Conservation (phyloP, 2,888 invertebrate genomes). For the Patella caerulea region DNA sequence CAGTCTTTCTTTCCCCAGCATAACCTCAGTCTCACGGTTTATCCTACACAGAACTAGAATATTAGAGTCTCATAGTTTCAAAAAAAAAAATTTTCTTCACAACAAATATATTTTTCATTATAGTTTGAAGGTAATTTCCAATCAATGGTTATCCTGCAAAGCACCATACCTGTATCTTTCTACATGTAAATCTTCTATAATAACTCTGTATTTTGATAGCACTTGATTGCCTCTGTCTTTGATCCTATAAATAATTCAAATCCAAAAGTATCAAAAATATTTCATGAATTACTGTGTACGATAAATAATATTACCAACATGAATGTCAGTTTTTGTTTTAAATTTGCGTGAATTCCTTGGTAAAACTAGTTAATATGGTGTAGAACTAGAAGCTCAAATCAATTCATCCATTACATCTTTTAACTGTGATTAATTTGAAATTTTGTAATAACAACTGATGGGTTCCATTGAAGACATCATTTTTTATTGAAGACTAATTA, state of each 20-base stretch:
- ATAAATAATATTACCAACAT: too few species aligned
- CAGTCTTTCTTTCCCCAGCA: too few species aligned
- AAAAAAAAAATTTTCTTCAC: too few species aligned
- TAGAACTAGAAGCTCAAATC: neutral
- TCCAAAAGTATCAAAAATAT: neutral
- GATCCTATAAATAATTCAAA: conserved; percentile 75
- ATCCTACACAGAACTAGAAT: neutral
- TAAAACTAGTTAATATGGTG: neutral
- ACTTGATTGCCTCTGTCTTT: conserved; percentile 82
- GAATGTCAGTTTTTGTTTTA: too few species aligned
- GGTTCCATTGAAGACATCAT: too few species aligned
- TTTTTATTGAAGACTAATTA: too few species aligned
- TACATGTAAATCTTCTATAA: conserved; percentile 58
- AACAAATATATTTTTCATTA: too few species aligned
- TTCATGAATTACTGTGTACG: too few species aligned
- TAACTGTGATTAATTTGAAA: neutral
- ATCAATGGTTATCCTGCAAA: too few species aligned
- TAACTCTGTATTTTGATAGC: conserved; percentile 82
- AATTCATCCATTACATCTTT: neutral
- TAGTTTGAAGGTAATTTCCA: too few species aligned
- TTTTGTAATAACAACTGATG: neutral
- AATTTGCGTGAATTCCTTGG: too few species aligned
- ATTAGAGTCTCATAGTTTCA: neutral
- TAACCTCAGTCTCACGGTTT: too few species aligned
- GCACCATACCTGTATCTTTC: conserved; percentile 56